A percentile compares a stretch with the other conserved stretches of the same genome.
Conservation (phyloP, 2,797 vertebrate species). For the Pangasius mekongensis region DNA sequence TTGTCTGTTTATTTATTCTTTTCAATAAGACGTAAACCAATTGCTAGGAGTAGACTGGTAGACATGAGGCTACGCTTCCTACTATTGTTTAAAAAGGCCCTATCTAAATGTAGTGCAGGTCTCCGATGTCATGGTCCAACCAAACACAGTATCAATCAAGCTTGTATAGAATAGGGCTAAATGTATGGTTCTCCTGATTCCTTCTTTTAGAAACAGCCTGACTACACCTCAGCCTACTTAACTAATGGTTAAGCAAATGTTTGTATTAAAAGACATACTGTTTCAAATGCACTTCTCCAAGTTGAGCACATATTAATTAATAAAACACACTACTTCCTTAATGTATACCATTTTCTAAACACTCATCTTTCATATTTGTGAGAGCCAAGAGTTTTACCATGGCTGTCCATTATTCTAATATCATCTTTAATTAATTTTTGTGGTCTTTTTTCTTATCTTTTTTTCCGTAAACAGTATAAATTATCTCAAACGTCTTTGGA, state of each 20-base stretch:
- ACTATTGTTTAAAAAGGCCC: slow-evolving; percentile 74
- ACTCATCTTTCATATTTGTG: not conserved
- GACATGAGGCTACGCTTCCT: slow-evolving; percentile 72
- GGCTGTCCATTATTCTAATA: not conserved
- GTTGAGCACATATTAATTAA: not conserved
- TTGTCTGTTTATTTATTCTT: slow-evolving; percentile 58
- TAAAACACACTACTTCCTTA: not conserved
- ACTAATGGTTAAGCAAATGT: slow-evolving; percentile 13
- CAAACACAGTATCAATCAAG: slow-evolving; percentile 54
- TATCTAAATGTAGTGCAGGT: slow-evolving; percentile 70
- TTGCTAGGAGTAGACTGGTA: slow-evolving; percentile 60
- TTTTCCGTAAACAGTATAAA: slow-evolving; percentile 13
- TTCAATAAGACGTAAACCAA: slow-evolving; percentile 56
- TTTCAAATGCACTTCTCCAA: not conserved
- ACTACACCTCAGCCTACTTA: not conserved
- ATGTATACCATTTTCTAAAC: not conserved
- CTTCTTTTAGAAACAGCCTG: slow-evolving; percentile 11
- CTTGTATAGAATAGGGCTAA: slow-evolving; percentile 37
- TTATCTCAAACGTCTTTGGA: not conserved
- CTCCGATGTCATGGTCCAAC: slow-evolving; percentile 51
- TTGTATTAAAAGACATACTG: not conserved
- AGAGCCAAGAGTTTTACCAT: not conserved
- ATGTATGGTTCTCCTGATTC: slow-evolving; percentile 19
- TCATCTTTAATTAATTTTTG: not conserved
- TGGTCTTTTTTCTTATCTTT: not conserved